Percentiles rank a stretch among this genome's conserved stretches.
Conservation (phyloP, 2,888 invertebrate genomes). For the Spilosoma lubricipeda region DNA sequence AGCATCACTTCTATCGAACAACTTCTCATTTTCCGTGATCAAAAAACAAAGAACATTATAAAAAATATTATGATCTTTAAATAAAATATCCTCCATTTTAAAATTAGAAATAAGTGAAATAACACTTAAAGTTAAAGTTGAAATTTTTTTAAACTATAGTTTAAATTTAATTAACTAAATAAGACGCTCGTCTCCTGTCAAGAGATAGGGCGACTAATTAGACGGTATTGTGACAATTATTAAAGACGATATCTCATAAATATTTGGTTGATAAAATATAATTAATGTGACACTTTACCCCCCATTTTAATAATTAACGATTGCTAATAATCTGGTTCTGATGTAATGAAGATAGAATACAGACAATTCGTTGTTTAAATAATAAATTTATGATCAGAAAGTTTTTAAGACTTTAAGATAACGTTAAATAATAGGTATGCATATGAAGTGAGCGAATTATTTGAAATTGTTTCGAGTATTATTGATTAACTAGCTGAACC, state of each 20-base stretch:
- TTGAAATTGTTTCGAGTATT: no score
- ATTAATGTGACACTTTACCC: slow-evolving; percentile 23
- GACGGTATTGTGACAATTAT: slow-evolving; percentile 14
- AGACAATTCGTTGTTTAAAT: neutral
- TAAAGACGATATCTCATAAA: slow-evolving; percentile 31
- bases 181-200: slow-evolving; percentile 36
- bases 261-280: neutral
- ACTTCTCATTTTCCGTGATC: slow-evolving; percentile 77
- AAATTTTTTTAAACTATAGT: slow-evolving; percentile 13
- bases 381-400: neutral
- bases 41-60: slow-evolving; percentile 76
- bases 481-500: no score
- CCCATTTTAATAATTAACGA: slow-evolving; percentile 4
- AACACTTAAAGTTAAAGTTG: slow-evolving; percentile 8
- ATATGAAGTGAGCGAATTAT: no score
- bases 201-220: slow-evolving; percentile 37
- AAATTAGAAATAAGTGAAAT: slow-evolving; percentile 7
- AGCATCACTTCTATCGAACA: slow-evolving; percentile 73
- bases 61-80: slow-evolving; percentile 72
- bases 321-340: neutral
- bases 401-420: neutral
- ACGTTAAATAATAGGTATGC: no score
- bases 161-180: slow-evolving; percentile 8
- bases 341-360: neutral
- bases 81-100: slow-evolving; percentile 70